Evolutionary conservation across 2,113 vertebrate genomes (phyloP), one percentile per base, ranked within the genome.

Genomic region (Daphoenositta chrysoptera): DNA sequence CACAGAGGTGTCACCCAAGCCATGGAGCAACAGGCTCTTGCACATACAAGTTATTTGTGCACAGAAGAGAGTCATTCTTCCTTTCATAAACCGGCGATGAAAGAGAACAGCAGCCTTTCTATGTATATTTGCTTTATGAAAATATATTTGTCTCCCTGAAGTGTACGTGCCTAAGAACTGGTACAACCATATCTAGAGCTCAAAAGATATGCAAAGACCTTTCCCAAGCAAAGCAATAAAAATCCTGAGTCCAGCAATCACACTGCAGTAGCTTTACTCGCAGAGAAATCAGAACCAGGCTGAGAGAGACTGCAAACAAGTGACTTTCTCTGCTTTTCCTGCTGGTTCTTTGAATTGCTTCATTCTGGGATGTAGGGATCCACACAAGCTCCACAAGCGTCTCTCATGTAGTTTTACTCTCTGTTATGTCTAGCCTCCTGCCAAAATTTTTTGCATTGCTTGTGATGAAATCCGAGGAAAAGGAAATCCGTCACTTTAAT

Each of bases 231-330:
- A 71, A 76, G 33, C 54, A 80, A 14, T 2, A 11, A 33, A 48
- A 69, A 57, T 20, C 14, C 23, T 26, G 56, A 50, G 24, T 23
- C 21, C 58, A 54, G 45, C 16, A 83, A 45, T 12, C 4, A 42
- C 51, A 4, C 13, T 35, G 77, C 91, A 95, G 79, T 58, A 93
- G 72, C 66, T 96, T 96, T 65, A 93, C 87, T 89, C 90, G 57
- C 88, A 91, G 87, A 92, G 72, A 84, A 87, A 91, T n/a, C 65
- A 66, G 88, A 90, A 77, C 5, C 15, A 63, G 50, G 11, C 33
- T 65, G n/a, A 78, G 35, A 71, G 45, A 83, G 17, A 69, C 11
- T 39, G 23, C 3, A 18, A 70, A 69, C 16, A 72, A 77, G 19
- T 20, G 15, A 21, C 16, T 84, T 56, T 30, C 48, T 72, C 45